A percentile compares a stretch with the other conserved stretches of the same genome.
Evolutionary conservation across 37 sponge, comb jelly and placozoan genomes (phyloP).

Genomic region (Amphimedon queenslandica): DNA sequence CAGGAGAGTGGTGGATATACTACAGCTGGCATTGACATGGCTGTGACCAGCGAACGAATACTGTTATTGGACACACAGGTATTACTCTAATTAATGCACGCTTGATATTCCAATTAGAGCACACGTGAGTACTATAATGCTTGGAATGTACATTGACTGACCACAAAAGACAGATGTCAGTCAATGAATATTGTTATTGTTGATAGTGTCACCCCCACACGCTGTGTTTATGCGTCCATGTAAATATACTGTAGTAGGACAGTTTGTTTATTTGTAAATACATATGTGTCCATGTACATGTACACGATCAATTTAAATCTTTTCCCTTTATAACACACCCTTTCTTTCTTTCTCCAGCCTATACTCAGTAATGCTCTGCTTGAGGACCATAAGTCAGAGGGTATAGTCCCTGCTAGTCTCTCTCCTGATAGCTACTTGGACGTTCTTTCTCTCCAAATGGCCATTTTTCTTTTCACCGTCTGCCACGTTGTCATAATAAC

Average conservation of each 20-base stretch:
- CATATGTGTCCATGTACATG: neutral
- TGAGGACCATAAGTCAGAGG: constrained; percentile 36
- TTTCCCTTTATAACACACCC: neutral
- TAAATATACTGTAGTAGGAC: neutral
- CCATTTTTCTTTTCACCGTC: constrained; percentile 65
- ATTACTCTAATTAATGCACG: neutral
- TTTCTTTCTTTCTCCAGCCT: constrained; percentile 27
- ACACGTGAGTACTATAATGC: no score
- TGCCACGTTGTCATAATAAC: constrained; percentile 73
- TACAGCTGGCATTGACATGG: constrained; percentile 77
- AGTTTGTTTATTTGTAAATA: neutral
- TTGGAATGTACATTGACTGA: no score
- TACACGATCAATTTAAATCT: neutral
- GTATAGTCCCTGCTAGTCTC: constrained; percentile 28
- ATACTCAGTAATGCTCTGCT: constrained; percentile 56
- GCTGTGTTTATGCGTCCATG: neutral
- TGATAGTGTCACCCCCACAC: no score
- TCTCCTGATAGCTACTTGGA: constrained; percentile 56
- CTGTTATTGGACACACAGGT: constrained; percentile 75
- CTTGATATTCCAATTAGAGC: no score
- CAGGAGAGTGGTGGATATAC: constrained; percentile 61
- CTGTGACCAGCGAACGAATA: constrained; percentile 70
- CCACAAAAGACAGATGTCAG: no score
- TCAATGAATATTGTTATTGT: no score
- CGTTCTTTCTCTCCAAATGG: constrained; percentile 65